Conservation (phyloP, 35 echinoderm and acorn worm genomes). For the Apostichopus japonicus region DNA sequence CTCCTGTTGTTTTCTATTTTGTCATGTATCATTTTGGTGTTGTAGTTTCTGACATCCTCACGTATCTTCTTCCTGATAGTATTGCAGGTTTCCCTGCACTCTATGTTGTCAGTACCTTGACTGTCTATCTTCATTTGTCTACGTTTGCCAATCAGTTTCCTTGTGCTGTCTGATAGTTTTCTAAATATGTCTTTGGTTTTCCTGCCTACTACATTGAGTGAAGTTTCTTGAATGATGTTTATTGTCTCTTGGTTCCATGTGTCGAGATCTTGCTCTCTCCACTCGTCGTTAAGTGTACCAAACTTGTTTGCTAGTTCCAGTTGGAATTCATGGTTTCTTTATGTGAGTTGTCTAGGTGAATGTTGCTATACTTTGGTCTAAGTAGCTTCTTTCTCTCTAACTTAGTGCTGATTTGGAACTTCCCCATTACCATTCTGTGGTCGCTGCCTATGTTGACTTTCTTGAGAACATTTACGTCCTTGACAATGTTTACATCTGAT, state of each 20-base stretch:
- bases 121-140: background rate
- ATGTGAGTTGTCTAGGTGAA: background rate
- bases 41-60: background rate
- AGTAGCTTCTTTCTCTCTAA: conserved; percentile 48
- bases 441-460: conserved; percentile 45
- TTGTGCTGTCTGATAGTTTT: background rate
- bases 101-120: background rate
- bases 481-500: background rate
- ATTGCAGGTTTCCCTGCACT: background rate
- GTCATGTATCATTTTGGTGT: background rate
- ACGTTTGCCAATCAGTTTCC: background rate
- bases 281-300: background rate
- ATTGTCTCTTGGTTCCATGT: background rate
- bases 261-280: background rate
- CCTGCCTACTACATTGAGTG: background rate
- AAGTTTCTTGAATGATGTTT: background rate
- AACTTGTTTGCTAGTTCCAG: conserved; percentile 21
- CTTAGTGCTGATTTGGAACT: conserved; percentile 14
- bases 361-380: conserved; percentile 24
- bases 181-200: background rate
- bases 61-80: no score
- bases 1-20: background rate
- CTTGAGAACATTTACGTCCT: background rate
- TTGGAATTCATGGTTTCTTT: conserved; percentile 1
- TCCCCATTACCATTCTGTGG: conserved; percentile 16